A percentile compares a stretch with the other conserved stretches of the same genome.
phyloP scores from a whole-genome alignment of 2,797 vertebrate species.

The Agapornis canus region DNA sequence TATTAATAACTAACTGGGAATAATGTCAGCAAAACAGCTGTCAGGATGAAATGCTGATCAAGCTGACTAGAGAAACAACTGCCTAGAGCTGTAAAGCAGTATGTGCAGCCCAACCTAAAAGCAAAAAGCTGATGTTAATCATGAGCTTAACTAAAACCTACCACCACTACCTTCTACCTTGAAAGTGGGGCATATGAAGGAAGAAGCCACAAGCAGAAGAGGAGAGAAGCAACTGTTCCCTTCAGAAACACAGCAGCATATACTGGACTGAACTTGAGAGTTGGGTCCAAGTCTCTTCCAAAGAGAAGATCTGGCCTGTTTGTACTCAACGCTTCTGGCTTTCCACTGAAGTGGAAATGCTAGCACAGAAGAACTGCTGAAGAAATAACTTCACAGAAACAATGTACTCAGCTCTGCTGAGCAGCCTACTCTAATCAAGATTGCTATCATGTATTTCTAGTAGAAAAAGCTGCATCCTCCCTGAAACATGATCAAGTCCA shows the following conservation, averaged over 20 bases:
- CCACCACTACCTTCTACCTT: background rate
- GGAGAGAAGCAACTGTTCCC: background rate
- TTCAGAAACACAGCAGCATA: background rate
- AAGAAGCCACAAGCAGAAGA: background rate
- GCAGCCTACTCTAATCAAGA: background rate
- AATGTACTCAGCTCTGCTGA: background rate
- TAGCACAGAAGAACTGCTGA: background rate
- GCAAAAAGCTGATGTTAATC: background rate
- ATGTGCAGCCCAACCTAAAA: background rate
- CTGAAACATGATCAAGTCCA: background rate
- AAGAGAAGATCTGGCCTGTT: background rate
- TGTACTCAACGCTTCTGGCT: background rate
- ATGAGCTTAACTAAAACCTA: background rate
- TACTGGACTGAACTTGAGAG: background rate
- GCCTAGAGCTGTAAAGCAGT: background rate
- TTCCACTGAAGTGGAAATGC: background rate
- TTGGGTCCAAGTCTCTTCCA: background rate
- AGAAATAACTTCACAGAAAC: background rate
- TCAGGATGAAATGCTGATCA: constrained; percentile 26
- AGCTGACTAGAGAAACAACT: background rate
- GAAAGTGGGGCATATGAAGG: background rate
- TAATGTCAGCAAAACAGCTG: constrained; percentile 61
- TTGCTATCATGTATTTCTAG: background rate
- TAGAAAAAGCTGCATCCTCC: background rate
- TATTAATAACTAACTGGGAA: constrained; percentile 34